Evolutionary conservation across 1,140 invertebrate genomes (phyloP).

Genomic region (Sitobion miscanthi): DNA sequence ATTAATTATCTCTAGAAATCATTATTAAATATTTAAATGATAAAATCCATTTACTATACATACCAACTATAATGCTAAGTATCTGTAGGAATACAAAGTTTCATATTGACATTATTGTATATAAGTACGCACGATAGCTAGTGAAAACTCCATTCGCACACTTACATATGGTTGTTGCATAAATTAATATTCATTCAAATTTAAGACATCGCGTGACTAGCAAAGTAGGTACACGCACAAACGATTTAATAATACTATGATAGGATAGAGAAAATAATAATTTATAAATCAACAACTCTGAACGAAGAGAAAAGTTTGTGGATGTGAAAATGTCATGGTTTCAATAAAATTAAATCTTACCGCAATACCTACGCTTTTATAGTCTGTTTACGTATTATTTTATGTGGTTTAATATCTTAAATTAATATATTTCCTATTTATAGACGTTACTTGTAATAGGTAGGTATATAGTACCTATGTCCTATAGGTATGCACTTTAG

Average conservation of each 20-base stretch:
- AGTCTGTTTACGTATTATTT: neutral
- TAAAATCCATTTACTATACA: neutral
- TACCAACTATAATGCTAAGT: neutral
- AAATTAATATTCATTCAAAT: conserved; percentile 9
- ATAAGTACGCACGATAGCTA: neutral
- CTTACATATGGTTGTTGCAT: neutral
- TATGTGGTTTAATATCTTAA: neutral
- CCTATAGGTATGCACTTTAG: too few species aligned
- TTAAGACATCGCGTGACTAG: neutral
- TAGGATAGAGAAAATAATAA: neutral
- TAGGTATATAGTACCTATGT: too few species aligned
- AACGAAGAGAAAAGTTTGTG: neutral
- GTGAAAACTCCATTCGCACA: neutral
- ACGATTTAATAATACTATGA: neutral
- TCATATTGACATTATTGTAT: neutral
- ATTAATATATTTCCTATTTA: neutral
- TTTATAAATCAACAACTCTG: neutral
- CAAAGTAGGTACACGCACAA: neutral
- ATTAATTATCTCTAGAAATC: neutral
- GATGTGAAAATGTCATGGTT: neutral
- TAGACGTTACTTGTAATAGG: neutral
- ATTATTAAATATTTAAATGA: neutral
- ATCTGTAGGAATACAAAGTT: neutral
- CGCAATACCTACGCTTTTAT: neutral
- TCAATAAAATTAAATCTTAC: neutral